Evolutionary conservation across 2,888 invertebrate genomes (phyloP), one percentile per base, ranked within the genome.

Genomic region (Nemoura dubitans): DNA sequence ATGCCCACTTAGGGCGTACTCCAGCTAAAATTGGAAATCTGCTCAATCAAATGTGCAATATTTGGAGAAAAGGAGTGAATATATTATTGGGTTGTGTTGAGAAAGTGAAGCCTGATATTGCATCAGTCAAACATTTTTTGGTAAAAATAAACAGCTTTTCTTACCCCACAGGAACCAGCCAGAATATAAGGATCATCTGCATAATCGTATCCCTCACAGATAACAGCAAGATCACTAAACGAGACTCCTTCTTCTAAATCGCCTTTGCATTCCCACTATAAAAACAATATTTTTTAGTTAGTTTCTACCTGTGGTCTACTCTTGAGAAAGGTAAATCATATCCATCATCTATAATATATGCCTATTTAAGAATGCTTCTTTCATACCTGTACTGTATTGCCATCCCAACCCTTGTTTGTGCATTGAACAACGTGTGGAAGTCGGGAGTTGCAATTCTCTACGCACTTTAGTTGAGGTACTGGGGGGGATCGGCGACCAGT

Each of bases 131-230:
- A 36, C 36, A 36, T 36, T 36, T 36, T 10, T 36, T 3, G 36
- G 10, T 36, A 36, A 10, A 36, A 59, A 59, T 36, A 6, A 36
- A 10, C 36, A 36, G 10, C 2, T 16, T 21, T 81, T 59, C 84
- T 84, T 28, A 84, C 84, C 59, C 84, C 84, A 28, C 84, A 84
- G 3, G 84, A 84, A 21, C 84, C 84, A 0, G 84, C 29, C 2
- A 84, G 84, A 28, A 84, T 84, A 21, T 84, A 84, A 14, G 59
- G 59, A 21, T 84, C 84, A 28, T 84, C 84, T 3, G 84, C 6
- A 76, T 84, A 84, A 28, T 84, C 84, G 84, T 76, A 84, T 10
- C 84, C 84, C 59, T 84, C 84, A 76, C 84, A 84, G 21, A 59
- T 84, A 59, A 84, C 84, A 10, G 59, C 76, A 0, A 84, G 84